phyloP scores from a whole-genome alignment of 2,888 invertebrate species.

The Coelogynopora nodosa region DNA sequence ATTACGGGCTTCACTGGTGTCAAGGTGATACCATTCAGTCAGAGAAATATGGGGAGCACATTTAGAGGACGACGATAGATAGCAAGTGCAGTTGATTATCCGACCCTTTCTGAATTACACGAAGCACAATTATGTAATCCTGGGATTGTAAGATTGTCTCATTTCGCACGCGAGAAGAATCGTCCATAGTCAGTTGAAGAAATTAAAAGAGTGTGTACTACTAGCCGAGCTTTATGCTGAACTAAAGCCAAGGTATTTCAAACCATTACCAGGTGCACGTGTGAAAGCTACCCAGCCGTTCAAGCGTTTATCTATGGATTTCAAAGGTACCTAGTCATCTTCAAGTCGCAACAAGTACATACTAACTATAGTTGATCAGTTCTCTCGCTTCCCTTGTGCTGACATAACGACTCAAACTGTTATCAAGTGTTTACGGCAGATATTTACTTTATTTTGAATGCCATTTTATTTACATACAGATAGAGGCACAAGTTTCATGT shows the following conservation, averaged over 20 bases:
- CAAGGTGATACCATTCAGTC: too few relatives aligned
- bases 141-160: conserved; percentile 31
- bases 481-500: conserved; percentile 49
- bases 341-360: conserved; percentile 31
- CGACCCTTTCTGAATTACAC: neutral
- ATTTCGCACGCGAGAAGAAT: conserved; percentile 25
- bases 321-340: conserved; percentile 23
- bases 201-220: conserved; percentile 28
- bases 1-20: too few relatives aligned
- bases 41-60: too few relatives aligned
- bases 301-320: conserved; percentile 28
- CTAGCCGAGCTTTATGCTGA: conserved; percentile 23
- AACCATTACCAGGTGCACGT: conserved; percentile 27
- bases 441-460: conserved; percentile 49
- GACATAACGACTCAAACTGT: conserved; percentile 48
- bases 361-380: conserved; percentile 48
- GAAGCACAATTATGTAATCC: neutral
- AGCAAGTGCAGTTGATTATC: too few relatives aligned
- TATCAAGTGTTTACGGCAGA: conserved; percentile 46
- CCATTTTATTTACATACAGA: conserved; percentile 48
- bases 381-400: conserved; percentile 48
- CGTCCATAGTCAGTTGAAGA: conserved; percentile 21
- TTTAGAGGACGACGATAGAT: too few relatives aligned
- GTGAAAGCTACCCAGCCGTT: conserved; percentile 19
- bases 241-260: conserved; percentile 28